These are phyloP conservation scores for Rhizoglyphus robini DNA, from an alignment of 1,140 invertebrate species.

Conservation along the genomic window DNA sequence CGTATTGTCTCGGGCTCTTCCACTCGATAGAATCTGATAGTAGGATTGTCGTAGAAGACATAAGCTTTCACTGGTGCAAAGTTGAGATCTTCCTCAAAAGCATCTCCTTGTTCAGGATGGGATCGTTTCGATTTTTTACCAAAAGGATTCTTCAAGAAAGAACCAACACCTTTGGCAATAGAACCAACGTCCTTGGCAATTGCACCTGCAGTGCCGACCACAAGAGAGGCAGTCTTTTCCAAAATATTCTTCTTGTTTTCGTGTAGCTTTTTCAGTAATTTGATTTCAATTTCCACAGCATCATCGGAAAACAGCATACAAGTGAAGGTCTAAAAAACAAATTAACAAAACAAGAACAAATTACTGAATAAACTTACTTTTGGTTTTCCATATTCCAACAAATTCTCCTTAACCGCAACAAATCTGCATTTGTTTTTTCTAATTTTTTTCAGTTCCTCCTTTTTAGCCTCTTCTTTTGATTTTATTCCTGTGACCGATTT, in stretches of 20 bases:
- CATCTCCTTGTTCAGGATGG: not conserved
- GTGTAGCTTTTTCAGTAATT: not conserved
- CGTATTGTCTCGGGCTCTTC: not conserved
- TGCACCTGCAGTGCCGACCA: too few species aligned
- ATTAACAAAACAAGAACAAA: not conserved
- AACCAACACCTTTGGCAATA: not conserved
- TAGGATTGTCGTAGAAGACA: not conserved
- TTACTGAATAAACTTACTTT: not conserved
- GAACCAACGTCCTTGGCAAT: not conserved
- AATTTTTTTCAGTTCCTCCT: not conserved
- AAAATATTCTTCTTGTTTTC: not conserved
- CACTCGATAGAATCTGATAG: not conserved
- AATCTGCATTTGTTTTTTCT: not conserved
- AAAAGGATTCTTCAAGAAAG: not conserved
- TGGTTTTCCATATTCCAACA: not conserved
- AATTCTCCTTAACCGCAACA: not conserved
- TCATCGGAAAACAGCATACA: not conserved
- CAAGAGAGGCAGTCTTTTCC: too few species aligned
- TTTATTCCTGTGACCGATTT: not conserved
- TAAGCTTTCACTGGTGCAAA: not conserved
- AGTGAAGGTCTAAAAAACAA: not conserved
- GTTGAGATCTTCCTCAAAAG: not conserved
- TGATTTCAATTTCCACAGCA: not conserved
- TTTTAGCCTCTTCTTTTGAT: not conserved
- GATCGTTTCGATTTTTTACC: not conserved